A percentile compares a stretch with the other conserved stretches of the same genome.
These are phyloP conservation scores for Plotosus lineatus DNA, from an alignment of 2,113 vertebrate species.

Conservation along the genomic window DNA sequence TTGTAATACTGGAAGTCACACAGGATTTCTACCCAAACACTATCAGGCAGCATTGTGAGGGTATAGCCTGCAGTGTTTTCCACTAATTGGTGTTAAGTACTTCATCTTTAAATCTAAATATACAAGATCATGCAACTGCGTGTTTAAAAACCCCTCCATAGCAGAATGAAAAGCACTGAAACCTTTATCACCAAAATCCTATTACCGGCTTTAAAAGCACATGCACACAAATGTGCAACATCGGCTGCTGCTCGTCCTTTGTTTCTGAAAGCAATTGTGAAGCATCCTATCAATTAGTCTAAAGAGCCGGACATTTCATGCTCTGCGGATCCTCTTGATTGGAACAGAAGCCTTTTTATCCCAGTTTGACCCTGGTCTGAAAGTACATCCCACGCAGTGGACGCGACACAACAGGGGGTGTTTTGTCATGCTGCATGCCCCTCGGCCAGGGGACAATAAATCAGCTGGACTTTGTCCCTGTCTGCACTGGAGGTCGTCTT, in stretches of 20 bases:
- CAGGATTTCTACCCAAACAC: neutral
- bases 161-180: neutral
- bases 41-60: neutral
- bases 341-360: conserved; percentile 41
- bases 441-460: conserved; percentile 61
- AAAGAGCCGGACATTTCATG: conserved; percentile 35
- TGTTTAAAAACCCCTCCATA: neutral
- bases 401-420: conserved; percentile 46
- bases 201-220: conserved; percentile 35
- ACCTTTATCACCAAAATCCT: conserved; percentile 7
- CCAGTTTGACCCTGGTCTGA: conserved; percentile 40
- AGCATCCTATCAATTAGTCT: conserved; percentile 48
- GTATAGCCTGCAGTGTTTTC: neutral
- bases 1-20: neutral
- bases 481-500: conserved; percentile 46
- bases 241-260: conserved; percentile 43
- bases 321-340: conserved; percentile 40
- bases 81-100: neutral
- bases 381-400: conserved; percentile 47
- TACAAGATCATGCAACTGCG: neutral
- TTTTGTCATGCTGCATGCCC: conserved; percentile 51
- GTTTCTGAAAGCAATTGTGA: conserved; percentile 30
- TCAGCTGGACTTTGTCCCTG: conserved; percentile 70
- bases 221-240: conserved; percentile 42
- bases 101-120: neutral